Base-by-base conservation (phyloP, 2,797 vertebrate species). In the Xenopus petersii region DNA sequence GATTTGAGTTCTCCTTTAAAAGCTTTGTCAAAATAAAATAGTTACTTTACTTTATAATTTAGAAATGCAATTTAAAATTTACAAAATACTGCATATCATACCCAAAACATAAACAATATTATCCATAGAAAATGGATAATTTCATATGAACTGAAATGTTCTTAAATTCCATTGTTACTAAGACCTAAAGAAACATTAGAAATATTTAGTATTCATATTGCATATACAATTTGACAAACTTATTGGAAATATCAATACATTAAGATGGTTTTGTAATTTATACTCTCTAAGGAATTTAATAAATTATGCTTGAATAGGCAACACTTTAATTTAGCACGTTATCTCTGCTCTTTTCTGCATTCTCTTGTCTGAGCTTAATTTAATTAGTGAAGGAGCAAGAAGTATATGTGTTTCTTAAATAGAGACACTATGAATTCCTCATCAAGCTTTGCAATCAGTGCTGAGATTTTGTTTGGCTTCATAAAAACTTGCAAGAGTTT, bases 361-460 rank as follows among this genome's bases (percentile, higher is more conserved):
- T 77, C 21, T 73, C 70, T 78, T 68, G 70, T 73, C 59, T 47
- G 16, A 33, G 12, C 51, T 68, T 68, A 73, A 78, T 78, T 73
- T 64, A 73, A 78, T 78, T 73, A 78, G 59, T 16, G 47, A 63
- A 15, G 59, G 16, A 62, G 48, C 48, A 9, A 47, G 42, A 49
- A 71, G 26, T 63, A 36, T 73, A 59, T 36, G 70, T 73, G 59
- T 69, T 64, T 63, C 51, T 73, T 30, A 73, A 73, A 78, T 63
- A 63, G 7, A 73, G 60, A 56, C 49, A 67, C 58, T 21, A 64
- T 62, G 24, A 12, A 11, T 10, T 24, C 30, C 58, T 59, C 63
- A 71, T 73, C 65, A 64, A 73, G 62, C 65, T 46, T 68, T 73
- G n/a, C 36, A 64, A 59, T 78, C 59, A 63, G 70, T 15, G 63